A percentile compares a stretch with the other conserved stretches of the same genome.
Conservation (phyloP, 1,140 invertebrate genomes). For the Saxidomus purpurata region DNA sequence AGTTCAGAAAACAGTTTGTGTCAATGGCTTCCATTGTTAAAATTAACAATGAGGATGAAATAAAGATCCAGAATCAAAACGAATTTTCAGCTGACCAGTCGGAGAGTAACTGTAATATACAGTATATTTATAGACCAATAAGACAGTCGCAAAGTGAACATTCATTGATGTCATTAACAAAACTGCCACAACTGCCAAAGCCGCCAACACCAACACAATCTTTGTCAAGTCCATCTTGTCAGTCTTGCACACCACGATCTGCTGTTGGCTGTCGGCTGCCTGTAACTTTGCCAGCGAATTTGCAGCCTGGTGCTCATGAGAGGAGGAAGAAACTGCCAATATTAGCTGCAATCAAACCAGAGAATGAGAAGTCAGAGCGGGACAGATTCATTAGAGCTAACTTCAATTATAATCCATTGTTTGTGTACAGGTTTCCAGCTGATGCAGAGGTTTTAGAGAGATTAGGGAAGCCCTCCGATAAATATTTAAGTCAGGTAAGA, state of each 20-base stretch:
- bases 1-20: conserved; percentile 53
- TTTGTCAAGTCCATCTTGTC: neutral
- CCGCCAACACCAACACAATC: conserved; percentile 22
- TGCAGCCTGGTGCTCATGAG: conserved; percentile 63
- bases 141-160: conserved; percentile 32
- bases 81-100: neutral
- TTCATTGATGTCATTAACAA: conserved; percentile 46
- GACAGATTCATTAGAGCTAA: conserved; percentile 77
- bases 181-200: conserved; percentile 53
- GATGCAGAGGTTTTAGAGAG: conserved; percentile 72
- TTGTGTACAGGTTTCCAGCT: conserved; percentile 73
- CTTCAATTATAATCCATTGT: conserved; percentile 79
- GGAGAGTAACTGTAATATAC: conserved; percentile 8
- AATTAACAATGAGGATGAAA: conserved; percentile 32
- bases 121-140: conserved; percentile 38
- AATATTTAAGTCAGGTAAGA: conserved; percentile 68
- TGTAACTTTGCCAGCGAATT: conserved; percentile 49
- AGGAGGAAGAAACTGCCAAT: conserved; percentile 74
- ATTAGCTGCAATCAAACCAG: conserved; percentile 78
- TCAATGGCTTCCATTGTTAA: conserved; percentile 49
- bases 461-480: conserved; percentile 75
- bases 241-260: conserved; percentile 50
- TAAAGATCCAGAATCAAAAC: neutral
- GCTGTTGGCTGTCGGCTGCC: conserved; percentile 39
- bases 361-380: conserved; percentile 78